These are phyloP conservation scores for Megaceryle torquata DNA, from an alignment of 2,113 vertebrate genomes.

Conservation along the genomic window DNA sequence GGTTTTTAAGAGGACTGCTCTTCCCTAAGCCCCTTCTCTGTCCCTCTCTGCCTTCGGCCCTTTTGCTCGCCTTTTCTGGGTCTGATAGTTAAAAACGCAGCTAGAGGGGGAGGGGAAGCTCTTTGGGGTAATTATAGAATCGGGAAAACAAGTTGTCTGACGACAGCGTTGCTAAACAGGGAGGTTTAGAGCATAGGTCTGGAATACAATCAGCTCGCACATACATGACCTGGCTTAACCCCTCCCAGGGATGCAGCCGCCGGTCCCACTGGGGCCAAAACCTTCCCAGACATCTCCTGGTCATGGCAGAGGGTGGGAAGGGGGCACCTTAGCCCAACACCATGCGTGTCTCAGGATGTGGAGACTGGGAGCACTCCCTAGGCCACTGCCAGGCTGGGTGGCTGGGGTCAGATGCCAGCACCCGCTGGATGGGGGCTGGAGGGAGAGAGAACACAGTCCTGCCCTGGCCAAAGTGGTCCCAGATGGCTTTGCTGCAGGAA, in stretches of 20 bases:
- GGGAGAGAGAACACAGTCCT: not conserved
- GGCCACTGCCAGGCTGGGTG: not conserved
- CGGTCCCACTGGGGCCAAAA: not conserved
- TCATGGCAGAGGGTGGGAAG: not conserved
- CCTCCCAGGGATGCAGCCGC: slow-evolving; percentile 15
- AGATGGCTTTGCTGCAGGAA: not conserved
- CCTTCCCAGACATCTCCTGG: not conserved
- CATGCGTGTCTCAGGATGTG: accelerated
- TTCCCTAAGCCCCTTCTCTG: not conserved
- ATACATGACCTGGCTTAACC: slow-evolving; percentile 55
- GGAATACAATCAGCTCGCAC: slow-evolving; percentile 64
- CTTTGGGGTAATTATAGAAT: slow-evolving; percentile 66
- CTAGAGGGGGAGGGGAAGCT: slow-evolving; percentile 26
- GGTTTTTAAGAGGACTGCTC: not conserved
- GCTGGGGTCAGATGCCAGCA: not conserved
- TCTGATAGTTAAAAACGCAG: not conserved
- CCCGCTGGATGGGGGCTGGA: not conserved
- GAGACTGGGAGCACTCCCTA: not conserved
- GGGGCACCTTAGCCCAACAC: not conserved
- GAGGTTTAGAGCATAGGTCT: slow-evolving; percentile 63
- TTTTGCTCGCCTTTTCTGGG: slow-evolving; percentile 36
- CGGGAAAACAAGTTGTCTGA: slow-evolving; percentile 68
- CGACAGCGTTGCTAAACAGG: slow-evolving; percentile 63
- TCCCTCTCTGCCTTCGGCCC: not conserved
- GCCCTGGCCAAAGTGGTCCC: not conserved